A percentile compares a stretch with the other conserved stretches of the same genome.
These are phyloP conservation scores for Melozone crissalis DNA, from an alignment of 2,113 vertebrate species.

Conservation along the genomic window DNA sequence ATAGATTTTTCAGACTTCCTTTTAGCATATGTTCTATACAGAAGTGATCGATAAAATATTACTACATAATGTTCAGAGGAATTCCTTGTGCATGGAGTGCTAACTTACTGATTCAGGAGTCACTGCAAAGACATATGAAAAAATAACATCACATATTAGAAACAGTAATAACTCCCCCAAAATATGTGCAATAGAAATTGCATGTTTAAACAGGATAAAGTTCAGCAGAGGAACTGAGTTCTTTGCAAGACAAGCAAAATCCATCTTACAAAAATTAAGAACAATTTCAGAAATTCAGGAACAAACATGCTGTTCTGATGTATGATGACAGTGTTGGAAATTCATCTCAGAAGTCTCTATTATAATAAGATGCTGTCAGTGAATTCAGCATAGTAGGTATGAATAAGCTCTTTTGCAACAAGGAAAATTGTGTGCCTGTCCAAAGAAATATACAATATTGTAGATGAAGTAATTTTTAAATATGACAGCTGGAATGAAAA, in stretches of 20 bases:
- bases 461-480: not conserved
- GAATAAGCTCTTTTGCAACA: not conserved
- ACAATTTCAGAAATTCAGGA: not conserved
- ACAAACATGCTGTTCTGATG: not conserved
- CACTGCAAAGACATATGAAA: not conserved
- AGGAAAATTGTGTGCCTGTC: not conserved
- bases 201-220: not conserved
- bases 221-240: not conserved
- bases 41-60: constrained; percentile 63
- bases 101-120: not conserved
- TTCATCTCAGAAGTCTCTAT: not conserved
- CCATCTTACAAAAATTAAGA: not conserved
- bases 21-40: constrained; percentile 62
- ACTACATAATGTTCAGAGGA: constrained; percentile 51
- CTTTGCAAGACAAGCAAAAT: constrained; percentile 5
- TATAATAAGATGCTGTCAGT: not conserved
- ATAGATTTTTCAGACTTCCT: constrained; percentile 65
- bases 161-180: not conserved
- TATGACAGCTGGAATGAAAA: not conserved
- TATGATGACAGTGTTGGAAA: not conserved
- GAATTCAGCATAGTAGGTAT: not conserved
- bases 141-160: not conserved
- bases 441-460: not conserved
- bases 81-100: not conserved
- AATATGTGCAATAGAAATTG: not conserved